Evolutionary conservation across 2,797 vertebrate species (phyloP).

Genomic region (Enteromius anoplus): DNA sequence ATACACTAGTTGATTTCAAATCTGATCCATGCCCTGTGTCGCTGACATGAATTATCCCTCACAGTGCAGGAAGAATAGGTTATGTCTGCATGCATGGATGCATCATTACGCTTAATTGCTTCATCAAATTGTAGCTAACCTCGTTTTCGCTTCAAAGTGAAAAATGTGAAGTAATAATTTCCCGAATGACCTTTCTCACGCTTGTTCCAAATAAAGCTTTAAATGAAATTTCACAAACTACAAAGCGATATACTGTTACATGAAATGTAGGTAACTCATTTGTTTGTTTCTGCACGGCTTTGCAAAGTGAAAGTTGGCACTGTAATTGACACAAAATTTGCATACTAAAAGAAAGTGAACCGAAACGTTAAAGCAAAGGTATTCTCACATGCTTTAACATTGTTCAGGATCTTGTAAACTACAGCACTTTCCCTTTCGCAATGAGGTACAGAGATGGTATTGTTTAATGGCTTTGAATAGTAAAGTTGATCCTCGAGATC

Average conservation of each 20-base stretch:
- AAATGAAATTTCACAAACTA: constrained; percentile 1
- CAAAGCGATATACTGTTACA: neutral
- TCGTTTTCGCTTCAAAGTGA: neutral
- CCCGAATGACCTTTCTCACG: neutral
- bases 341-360: constrained; percentile 4
- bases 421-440: constrained; percentile 1
- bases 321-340: neutral
- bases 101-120: constrained; percentile 27
- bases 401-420: neutral
- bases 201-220: constrained; percentile 8
- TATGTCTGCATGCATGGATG: constrained; percentile 28
- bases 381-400: neutral
- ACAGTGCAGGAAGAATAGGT: constrained; percentile 18
- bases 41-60: constrained; percentile 39
- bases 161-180: constrained; percentile 3
- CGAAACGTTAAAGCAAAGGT: neutral
- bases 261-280: constrained; percentile 14
- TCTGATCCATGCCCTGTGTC: constrained; percentile 17
- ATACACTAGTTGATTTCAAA: constrained; percentile 18
- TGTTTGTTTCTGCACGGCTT: neutral
- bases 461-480: neutral
- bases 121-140: constrained; percentile 3
- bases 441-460: neutral
- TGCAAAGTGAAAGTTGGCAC: neutral
- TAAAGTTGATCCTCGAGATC: neutral